Evolutionary conservation across 2,113 vertebrate species (phyloP), one percentile per base, ranked within the genome.

Genomic region (Thryonomys swinderianus): DNA sequence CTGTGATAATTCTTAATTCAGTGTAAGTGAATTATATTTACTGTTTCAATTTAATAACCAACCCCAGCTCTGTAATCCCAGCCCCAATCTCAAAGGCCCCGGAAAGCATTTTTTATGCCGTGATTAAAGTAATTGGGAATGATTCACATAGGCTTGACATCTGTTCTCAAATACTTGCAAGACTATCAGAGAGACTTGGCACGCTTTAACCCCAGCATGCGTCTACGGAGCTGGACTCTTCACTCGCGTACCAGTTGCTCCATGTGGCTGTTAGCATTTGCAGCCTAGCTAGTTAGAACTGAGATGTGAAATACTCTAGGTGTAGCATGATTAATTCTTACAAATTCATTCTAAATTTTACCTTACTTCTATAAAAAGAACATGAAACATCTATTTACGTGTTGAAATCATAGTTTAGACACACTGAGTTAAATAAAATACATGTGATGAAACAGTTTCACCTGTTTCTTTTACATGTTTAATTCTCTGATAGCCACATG

Each of bases 371-470:
- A 20, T 79, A 17, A 92, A 95, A 55, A 78, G 5, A 91, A 57
- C 85, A 34, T 67, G 27, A 94, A 95, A 57, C 84, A 59, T 42
- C 30, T 89, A 3, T 57, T 37, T 91, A 66, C 21, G 66, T 80
- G 25, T 81, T 90, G 17, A 83, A 89, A 82, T 88, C 55, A 73
- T 76, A 86, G 34, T 93, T 93, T 81, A 5, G 34, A 17, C 84
- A 76, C 55, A 64, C 67, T 87, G 34, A 78, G 21, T 69, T 81
- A 30, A 76, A 61, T 74, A 76, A 76, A 45, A 45, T 94, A n/a
- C 69, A 71, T 76, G 76, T 82, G 66, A 91, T 94, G 73, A 95
- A 96, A 94, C 85, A 37, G 27, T 74, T 93, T 95, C 3, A 84
- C 27, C 34, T 85, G 4, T 62, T 96, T 88, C 27, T 88, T 92